Evolutionary conservation across 2,797 vertebrate species (phyloP).

Genomic region (Halcyon badia): DNA sequence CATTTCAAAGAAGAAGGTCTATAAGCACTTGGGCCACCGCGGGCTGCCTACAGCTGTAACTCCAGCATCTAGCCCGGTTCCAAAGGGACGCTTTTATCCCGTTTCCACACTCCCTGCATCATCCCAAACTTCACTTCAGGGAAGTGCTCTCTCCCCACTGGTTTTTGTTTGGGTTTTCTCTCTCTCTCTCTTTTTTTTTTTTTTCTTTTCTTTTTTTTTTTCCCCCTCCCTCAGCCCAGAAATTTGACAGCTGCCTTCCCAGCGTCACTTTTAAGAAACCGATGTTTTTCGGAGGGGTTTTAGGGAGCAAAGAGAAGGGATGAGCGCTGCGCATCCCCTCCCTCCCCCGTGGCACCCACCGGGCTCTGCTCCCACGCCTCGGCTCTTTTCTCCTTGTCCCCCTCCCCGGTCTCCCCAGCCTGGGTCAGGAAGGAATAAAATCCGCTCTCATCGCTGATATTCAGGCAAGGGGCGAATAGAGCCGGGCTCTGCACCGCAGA

Average conservation of each 20-base stretch:
- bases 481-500: too few species aligned
- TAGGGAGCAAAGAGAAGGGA: neutral
- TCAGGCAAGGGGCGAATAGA: accelerated
- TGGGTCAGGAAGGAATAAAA: neutral
- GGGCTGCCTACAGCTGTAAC: neutral
- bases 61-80: neutral
- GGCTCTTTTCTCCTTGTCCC: neutral
- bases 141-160: neutral
- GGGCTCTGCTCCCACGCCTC: neutral
- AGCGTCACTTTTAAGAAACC: accelerated
- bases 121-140: neutral
- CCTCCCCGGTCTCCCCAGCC: neutral
- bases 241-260: neutral
- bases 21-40: accelerated
- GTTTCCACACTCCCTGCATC: accelerated
- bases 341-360: too few species aligned
- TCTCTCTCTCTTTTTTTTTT: neutral
- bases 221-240: neutral
- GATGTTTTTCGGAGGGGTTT: accelerated
- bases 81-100: too few species aligned
- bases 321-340: neutral
- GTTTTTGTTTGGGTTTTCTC: neutral
- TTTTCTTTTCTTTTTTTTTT: too few species aligned
- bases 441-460: accelerated
- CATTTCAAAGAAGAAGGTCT: neutral